Evolutionary conservation across 23 tunicate species (phyloP), one percentile per base, ranked within the genome.

Genomic region (Styela clava): DNA sequence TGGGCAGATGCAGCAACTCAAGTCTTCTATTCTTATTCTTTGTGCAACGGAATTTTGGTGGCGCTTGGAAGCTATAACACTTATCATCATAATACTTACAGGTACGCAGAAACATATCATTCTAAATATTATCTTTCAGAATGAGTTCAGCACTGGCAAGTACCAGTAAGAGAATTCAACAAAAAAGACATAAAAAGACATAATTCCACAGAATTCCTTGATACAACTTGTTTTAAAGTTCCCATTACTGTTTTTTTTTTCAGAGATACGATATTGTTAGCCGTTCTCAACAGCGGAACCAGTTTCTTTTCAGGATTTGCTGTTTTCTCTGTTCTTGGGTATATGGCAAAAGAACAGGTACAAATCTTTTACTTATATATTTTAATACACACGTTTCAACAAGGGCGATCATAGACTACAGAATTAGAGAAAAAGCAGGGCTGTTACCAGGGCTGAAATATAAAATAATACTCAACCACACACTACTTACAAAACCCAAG

Each of bases 1-100:
- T 90, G 95, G 95, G 77, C 86, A 0, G 95, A 90, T 61, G 95
- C 95, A 23, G 95, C 95, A 3, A 90, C 86, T 9, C 95, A 90
- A 82, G 95, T 90, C 21, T 90, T 90, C 52, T 90, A 61, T 35
- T 90, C 95, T 16, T 90, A 90, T 78, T 85, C 95, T 26, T 62
- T 90, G 51, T 78, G 84, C 61, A 79, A 69, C 31, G 89, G 84
- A 24, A 85, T 85, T 30, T 36, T 85, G 79, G 84, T 85, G 9
- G 79, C 89, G 0, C 82, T 85, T 83, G 89, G 89, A 26, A 85
- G 89, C 56, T 85, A 78, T 71, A 85, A 85, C 44, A 56, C 70
- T 21, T 85, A 67, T 81, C 83, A 85, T 34, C 89, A 85, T 31
- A 85, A 85, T 37, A 52, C 72, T 24, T 85, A 85, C 67, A 69